Evolutionary conservation across 2,888 invertebrate species (phyloP).

Genomic region (Rambutsinella grinnellia): DNA sequence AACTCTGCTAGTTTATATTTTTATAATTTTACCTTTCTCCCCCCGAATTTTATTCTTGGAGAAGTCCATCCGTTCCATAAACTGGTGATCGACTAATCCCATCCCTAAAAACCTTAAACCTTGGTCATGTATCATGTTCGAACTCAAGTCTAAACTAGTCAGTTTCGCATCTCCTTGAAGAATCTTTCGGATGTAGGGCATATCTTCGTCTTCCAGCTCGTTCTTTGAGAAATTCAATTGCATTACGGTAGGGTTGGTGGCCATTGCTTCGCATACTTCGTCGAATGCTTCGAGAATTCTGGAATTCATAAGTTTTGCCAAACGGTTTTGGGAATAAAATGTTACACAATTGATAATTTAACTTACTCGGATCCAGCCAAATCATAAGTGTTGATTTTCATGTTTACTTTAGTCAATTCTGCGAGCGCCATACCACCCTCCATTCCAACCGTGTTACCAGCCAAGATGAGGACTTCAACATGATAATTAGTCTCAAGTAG

Average conservation of each 20-base stretch:
- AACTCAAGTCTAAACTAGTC: constrained; percentile 70
- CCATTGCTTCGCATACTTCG: constrained; percentile 31
- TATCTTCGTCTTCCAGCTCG: constrained; percentile 70
- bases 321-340: no score
- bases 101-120: constrained; percentile 69
- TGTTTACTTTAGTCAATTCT: constrained; percentile 56
- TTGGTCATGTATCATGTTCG: constrained; percentile 72
- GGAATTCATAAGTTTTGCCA: no score
- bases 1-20: constrained; percentile 9
- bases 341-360: no score
- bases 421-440: constrained; percentile 60
- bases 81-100: constrained; percentile 69
- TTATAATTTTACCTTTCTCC: constrained; percentile 66
- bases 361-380: constrained; percentile 58
- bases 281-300: constrained; percentile 45
- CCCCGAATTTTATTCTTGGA: constrained; percentile 73
- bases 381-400: constrained; percentile 46
- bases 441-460: constrained; percentile 50
- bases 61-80: constrained; percentile 71
- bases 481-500: constrained; percentile 68
- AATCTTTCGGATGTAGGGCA: constrained; percentile 68
- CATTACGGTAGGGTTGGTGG: constrained; percentile 19
- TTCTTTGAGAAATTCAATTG: constrained; percentile 67
- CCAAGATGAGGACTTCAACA: constrained; percentile 67
- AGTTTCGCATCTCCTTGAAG: constrained; percentile 69